phyloP scores from a whole-genome alignment of 2,113 vertebrate species.

The Sapayoa aenigma region DNA sequence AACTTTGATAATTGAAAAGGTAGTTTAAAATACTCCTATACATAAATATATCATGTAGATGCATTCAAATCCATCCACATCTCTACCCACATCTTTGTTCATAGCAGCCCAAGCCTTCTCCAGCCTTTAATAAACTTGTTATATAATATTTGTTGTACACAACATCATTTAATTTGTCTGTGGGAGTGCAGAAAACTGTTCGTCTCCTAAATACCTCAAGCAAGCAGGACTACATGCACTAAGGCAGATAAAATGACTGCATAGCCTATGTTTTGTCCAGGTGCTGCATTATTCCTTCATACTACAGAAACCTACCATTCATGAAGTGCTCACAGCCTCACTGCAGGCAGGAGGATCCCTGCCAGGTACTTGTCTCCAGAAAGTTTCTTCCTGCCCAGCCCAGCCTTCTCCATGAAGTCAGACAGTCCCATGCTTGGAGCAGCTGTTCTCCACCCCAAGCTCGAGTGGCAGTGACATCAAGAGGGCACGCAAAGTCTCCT shows the following conservation, averaged over 20 bases:
- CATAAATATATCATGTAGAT: neutral
- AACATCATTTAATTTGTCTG: neutral
- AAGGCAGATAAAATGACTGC: neutral
- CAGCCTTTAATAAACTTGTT: conserved; percentile 23
- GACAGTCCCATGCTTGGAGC: rapidly evolving
- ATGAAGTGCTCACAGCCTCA: neutral
- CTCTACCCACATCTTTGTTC: conserved; percentile 23
- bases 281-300: neutral
- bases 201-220: neutral
- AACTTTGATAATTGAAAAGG: neutral
- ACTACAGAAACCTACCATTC: neutral
- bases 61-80: neutral
- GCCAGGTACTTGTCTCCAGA: neutral
- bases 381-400: neutral
- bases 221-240: neutral
- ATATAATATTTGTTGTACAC: neutral
- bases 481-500: neutral
- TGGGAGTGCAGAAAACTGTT: neutral
- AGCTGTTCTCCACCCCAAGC: neutral
- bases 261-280: neutral
- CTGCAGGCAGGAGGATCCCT: neutral
- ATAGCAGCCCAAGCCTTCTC: neutral
- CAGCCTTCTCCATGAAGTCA: neutral
- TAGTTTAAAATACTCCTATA: neutral
- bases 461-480: neutral